These are phyloP conservation scores for Drosophila greeni DNA, from an alignment of 2,888 invertebrate species.

Conservation along the genomic window DNA sequence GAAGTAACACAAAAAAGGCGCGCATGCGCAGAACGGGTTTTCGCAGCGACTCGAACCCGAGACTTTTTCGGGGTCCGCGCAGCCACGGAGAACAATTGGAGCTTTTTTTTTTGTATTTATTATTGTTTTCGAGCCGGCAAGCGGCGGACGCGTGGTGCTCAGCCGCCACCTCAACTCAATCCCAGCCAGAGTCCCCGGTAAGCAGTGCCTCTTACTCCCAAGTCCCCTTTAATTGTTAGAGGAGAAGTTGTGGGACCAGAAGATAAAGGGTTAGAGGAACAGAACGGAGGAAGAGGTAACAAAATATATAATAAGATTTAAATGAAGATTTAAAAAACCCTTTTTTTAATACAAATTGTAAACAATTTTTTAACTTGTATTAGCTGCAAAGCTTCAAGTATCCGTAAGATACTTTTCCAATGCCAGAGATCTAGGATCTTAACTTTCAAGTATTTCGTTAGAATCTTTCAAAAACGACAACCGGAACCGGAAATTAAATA, in stretches of 20 bases:
- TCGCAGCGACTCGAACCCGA: constrained; percentile 19
- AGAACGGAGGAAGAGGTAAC: neutral
- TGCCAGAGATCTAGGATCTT: too few species aligned
- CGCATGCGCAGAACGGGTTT: constrained; percentile 70
- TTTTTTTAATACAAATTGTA: too few species aligned
- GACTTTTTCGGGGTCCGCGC: constrained; percentile 7
- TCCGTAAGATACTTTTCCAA: neutral
- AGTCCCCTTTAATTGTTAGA: constrained; percentile 15
- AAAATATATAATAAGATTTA: too few species aligned
- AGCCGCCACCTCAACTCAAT: constrained; percentile 3
- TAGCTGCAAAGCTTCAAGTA: neutral
- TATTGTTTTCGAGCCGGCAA: constrained; percentile 26
- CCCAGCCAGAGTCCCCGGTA: neutral
- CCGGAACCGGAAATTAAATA: neutral
- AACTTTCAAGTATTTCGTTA: too few species aligned
- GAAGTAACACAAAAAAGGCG: constrained; percentile 54
- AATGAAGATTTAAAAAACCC: neutral
- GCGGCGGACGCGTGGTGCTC: constrained; percentile 51
- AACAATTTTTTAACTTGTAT: neutral
- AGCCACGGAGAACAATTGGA: constrained; percentile 40
- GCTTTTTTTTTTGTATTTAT: constrained; percentile 29
- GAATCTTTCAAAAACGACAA: neutral
- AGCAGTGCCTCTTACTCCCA: neutral
- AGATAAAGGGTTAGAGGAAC: constrained; percentile 4
- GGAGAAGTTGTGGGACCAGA: neutral